phyloP scores from a whole-genome alignment of 2,888 invertebrate genomes.

The Lasioglossum vierecki region DNA sequence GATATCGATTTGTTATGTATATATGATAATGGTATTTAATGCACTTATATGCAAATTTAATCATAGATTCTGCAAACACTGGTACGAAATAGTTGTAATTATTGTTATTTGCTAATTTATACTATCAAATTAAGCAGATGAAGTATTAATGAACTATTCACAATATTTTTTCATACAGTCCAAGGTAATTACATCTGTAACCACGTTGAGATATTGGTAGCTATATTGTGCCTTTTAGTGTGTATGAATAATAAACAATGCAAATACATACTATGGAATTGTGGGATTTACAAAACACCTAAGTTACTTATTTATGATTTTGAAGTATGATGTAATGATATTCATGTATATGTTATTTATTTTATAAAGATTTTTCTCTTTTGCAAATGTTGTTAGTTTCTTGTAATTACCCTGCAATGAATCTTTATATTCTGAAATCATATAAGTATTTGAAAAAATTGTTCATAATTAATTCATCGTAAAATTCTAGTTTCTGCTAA shows the following conservation, averaged over 20 bases:
- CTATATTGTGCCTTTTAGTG: slow-evolving; percentile 83
- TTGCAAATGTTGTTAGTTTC: slow-evolving; percentile 68
- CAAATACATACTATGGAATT: slow-evolving; percentile 81
- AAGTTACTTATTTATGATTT: slow-evolving; percentile 79
- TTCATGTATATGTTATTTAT: slow-evolving; percentile 82
- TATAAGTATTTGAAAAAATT: neutral
- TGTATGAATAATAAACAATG: slow-evolving; percentile 80
- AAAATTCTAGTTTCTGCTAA: neutral
- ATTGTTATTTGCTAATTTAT: slow-evolving; percentile 61
- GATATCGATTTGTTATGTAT: slow-evolving; percentile 60
- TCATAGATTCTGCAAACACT: slow-evolving; percentile 40
- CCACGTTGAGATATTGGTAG: slow-evolving; percentile 83
- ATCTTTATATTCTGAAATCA: neutral
- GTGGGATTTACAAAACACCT: slow-evolving; percentile 77
- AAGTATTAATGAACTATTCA: slow-evolving; percentile 72
- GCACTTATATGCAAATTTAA: slow-evolving; percentile 46
- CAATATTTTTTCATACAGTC: slow-evolving; percentile 69
- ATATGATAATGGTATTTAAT: slow-evolving; percentile 54
- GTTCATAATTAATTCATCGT: neutral
- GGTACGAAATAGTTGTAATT: slow-evolving; percentile 50
- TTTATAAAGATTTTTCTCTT: slow-evolving; percentile 81
- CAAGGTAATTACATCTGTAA: slow-evolving; percentile 78
- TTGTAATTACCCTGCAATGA: slow-evolving; percentile 1
- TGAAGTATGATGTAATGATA: slow-evolving; percentile 78
- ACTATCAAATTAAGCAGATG: slow-evolving; percentile 61